Evolutionary conservation across 2,888 invertebrate genomes (phyloP).

Genomic region (Metallyticus violacea): DNA sequence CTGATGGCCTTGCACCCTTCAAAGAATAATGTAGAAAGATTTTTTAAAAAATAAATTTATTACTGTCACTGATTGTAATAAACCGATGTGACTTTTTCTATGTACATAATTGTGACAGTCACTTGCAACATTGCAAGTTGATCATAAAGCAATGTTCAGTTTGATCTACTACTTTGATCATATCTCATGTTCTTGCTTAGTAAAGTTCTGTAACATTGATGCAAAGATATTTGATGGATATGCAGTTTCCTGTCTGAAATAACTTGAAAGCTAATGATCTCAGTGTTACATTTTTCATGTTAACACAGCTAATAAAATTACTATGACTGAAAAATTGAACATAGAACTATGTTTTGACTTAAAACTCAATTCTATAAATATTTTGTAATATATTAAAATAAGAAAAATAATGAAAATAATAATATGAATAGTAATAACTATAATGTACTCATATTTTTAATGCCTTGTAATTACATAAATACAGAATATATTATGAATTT

Average conservation of each 20-base stretch:
- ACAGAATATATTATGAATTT: neutral
- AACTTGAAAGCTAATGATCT: neutral
- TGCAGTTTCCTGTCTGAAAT: neutral
- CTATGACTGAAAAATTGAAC: neutral
- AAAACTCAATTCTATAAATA: neutral
- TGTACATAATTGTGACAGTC: neutral
- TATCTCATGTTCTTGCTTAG: neutral
- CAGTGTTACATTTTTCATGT: neutral
- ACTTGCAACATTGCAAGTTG: neutral
- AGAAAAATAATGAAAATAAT: neutral
- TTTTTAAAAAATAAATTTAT: neutral
- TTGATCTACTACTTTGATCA: neutral
- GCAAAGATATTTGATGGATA: neutral
- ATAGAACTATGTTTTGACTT: neutral
- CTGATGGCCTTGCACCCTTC: constrained; percentile 27
- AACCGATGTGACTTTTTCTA: neutral
- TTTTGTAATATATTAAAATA: neutral
- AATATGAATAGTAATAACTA: neutral
- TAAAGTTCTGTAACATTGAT: neutral
- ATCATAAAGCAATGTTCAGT: neutral
- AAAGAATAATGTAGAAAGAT: neutral
- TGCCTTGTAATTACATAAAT: constrained; percentile 26
- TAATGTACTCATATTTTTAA: constrained; percentile 19
- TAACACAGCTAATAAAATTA: neutral
- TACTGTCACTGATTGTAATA: neutral